Percentiles rank a stretch among this genome's conserved stretches.
Evolutionary conservation across 2,797 vertebrate species (phyloP).

Genomic region (Smutsia gigantea): DNA sequence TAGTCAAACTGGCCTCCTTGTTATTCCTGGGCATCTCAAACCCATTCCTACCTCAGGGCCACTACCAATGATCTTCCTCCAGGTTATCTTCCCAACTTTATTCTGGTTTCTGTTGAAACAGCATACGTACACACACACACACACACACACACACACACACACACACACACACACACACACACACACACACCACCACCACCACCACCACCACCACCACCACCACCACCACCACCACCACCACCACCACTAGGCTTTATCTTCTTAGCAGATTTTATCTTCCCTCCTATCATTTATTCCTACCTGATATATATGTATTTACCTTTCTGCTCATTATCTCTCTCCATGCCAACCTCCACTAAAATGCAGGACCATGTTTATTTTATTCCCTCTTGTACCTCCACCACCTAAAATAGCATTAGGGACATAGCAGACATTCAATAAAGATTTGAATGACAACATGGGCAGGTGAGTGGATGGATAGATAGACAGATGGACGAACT

Average conservation of each 20-base stretch:
- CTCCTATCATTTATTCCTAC: neutral
- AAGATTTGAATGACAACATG: neutral
- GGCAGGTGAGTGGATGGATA: neutral
- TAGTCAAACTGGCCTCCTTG: neutral
- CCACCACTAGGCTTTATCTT: neutral
- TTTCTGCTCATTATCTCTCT: neutral
- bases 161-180: no score
- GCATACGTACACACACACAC: accelerated
- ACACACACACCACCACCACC: no score
- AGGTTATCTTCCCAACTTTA: neutral
- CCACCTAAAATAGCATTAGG: neutral
- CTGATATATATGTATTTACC: neutral
- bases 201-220: no score
- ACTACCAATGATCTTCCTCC: neutral
- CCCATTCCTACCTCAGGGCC: neutral
- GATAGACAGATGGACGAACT: neutral
- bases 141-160: neutral
- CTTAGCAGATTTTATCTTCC: neutral
- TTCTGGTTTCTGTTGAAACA: neutral
- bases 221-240: no score
- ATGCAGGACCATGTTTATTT: neutral
- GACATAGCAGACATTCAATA: neutral
- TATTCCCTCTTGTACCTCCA: neutral
- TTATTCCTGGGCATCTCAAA: neutral
- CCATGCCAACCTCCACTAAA: neutral